Evolutionary conservation across 37 sponge, comb jelly and placozoan genomes (phyloP).

Genomic region (Spongilla lacustris): DNA sequence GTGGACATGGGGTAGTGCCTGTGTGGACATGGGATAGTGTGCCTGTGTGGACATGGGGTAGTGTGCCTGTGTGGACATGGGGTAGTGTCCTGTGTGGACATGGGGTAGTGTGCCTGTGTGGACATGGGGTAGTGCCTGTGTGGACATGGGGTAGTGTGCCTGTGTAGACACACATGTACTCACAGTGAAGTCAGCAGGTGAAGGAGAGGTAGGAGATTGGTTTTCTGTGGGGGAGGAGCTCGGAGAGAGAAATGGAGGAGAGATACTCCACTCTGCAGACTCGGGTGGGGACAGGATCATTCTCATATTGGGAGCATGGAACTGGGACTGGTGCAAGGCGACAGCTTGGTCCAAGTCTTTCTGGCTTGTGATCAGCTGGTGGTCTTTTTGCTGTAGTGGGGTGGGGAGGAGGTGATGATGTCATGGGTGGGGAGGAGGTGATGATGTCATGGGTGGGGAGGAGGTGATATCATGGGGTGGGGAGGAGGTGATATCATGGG

Average conservation of each 20-base stretch:
- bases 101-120: too few relatives aligned
- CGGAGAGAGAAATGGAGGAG: constrained; percentile 46
- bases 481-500: neutral
- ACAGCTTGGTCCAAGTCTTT: constrained; percentile 36
- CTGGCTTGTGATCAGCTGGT: constrained; percentile 36
- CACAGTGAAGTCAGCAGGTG: constrained; percentile 23
- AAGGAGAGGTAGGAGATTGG: constrained; percentile 5
- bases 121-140: too few relatives aligned
- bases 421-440: neutral
- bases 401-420: constrained; percentile 5
- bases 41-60: too few relatives aligned
- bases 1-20: too few relatives aligned
- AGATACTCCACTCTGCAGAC: constrained; percentile 6
- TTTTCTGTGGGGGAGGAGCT: constrained; percentile 6
- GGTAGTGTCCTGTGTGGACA: too few relatives aligned
- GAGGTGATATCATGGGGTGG: neutral
- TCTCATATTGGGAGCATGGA: constrained; percentile 27
- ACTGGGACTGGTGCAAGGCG: constrained; percentile 24
- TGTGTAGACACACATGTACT: too few relatives aligned
- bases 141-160: too few relatives aligned
- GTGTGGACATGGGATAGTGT: too few relatives aligned
- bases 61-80: too few relatives aligned
- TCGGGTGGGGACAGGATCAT: constrained; percentile 35
- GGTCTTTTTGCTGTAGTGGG: constrained; percentile 41
- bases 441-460: neutral